These are phyloP conservation scores for Euplagia quadripunctaria DNA, from an alignment of 2,888 invertebrate species.

Conservation along the genomic window DNA sequence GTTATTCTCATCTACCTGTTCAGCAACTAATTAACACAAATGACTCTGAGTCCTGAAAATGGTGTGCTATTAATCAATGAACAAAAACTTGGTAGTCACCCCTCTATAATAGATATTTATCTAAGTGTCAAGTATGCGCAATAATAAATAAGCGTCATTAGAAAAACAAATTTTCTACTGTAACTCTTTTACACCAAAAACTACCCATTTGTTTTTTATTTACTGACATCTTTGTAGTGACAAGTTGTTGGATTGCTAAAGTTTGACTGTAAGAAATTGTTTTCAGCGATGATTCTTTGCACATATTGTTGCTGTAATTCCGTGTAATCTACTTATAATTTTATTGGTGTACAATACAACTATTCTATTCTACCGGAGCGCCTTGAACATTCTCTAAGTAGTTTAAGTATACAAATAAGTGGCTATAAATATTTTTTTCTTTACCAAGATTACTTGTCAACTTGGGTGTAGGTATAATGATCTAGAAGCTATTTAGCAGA, in stretches of 20 bases:
- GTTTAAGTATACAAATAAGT: conserved; percentile 14
- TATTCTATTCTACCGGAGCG: neutral
- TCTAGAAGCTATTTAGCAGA: too few species aligned
- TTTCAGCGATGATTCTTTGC: too few species aligned
- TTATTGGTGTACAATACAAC: too few species aligned
- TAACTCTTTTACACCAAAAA: too few species aligned
- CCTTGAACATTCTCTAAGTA: conserved; percentile 28
- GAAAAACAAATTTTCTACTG: too few species aligned
- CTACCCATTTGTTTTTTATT: too few species aligned
- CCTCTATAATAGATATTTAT: conserved; percentile 54
- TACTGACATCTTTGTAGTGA: too few species aligned
- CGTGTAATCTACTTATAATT: too few species aligned
- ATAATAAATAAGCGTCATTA: conserved; percentile 50
- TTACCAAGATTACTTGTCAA: conserved; percentile 6
- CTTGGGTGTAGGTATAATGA: neutral
- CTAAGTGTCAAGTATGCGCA: conserved; percentile 48
- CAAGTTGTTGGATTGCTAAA: too few species aligned
- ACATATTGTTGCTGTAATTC: too few species aligned
- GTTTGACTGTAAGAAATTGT: too few species aligned
- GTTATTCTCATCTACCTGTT: conserved; percentile 30
- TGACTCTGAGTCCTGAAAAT: conserved; percentile 30
- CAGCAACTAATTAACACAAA: conserved; percentile 48
- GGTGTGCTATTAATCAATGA: conserved; percentile 54
- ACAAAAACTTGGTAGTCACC: conserved; percentile 51
- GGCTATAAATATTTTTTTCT: conserved; percentile 26